A percentile compares a stretch with the other conserved stretches of the same genome.
Conservation (phyloP, 2,113 vertebrate genomes). For the Brevimyrus niger region DNA sequence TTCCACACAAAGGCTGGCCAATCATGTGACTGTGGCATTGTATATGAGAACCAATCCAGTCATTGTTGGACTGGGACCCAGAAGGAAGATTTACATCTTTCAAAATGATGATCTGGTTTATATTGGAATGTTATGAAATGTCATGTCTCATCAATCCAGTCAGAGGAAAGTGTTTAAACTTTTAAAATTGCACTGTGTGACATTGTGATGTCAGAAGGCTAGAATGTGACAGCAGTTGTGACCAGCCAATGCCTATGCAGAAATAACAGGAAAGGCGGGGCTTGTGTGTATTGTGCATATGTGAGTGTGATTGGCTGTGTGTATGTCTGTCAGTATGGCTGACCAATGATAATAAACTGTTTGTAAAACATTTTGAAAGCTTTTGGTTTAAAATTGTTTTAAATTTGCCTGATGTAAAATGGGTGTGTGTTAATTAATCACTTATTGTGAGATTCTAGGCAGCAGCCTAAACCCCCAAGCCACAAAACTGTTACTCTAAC, state of each 20-base stretch:
- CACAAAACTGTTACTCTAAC: no score
- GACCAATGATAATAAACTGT: slow-evolving; percentile 50
- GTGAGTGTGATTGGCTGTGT: slow-evolving; percentile 38
- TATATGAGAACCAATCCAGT: not conserved
- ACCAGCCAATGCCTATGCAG: slow-evolving; percentile 19
- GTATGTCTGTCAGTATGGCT: slow-evolving; percentile 29
- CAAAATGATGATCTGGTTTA: not conserved
- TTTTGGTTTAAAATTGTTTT: not conserved
- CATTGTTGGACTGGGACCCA: not conserved
- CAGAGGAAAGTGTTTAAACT: not conserved
- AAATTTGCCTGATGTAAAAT: not conserved
- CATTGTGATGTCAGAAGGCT: not conserved
- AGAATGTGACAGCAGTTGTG: slow-evolving; percentile 8
- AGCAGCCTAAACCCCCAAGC: not conserved
- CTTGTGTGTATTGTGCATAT: slow-evolving; percentile 44
- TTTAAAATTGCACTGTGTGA: not conserved
- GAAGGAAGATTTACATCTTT: not conserved
- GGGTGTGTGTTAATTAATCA: not conserved
- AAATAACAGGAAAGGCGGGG: not conserved
- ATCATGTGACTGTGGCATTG: slow-evolving; percentile 15
- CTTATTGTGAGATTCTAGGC: not conserved
- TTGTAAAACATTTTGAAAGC: slow-evolving; percentile 30
- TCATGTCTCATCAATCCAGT: not conserved
- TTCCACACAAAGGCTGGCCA: slow-evolving; percentile 18
- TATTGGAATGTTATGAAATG: not conserved